These are phyloP conservation scores for Drosophila miranda DNA, from an alignment of 1,140 invertebrate genomes.

Conservation along the genomic window DNA sequence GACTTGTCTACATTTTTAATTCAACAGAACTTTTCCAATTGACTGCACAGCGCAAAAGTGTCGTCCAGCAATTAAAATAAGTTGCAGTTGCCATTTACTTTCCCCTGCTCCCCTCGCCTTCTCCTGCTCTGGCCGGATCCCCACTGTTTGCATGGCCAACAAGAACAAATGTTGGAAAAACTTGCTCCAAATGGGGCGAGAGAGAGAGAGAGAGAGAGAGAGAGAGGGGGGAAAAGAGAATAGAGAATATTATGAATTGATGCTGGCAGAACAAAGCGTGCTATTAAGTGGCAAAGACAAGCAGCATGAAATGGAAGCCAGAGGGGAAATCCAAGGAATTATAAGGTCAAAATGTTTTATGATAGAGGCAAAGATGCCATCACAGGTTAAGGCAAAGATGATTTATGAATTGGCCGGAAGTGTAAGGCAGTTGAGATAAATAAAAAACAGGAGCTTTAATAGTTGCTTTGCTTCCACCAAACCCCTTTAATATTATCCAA, in stretches of 20 bases:
- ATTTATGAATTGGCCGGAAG: not conserved
- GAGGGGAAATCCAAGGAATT: slow-evolving; percentile 11
- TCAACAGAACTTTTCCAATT: slow-evolving; percentile 73
- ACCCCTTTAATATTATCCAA: not conserved
- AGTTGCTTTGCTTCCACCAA: no score
- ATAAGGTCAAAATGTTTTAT: slow-evolving; percentile 25
- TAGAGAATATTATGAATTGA: slow-evolving; percentile 57
- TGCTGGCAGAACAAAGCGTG: slow-evolving; percentile 35
- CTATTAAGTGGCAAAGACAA: slow-evolving; percentile 56
- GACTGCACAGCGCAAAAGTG: slow-evolving; percentile 72
- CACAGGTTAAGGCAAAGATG: not conserved
- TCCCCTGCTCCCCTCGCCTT: slow-evolving; percentile 20
- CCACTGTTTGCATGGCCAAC: slow-evolving; percentile 56
- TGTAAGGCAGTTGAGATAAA: no score
- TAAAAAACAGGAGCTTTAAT: no score
- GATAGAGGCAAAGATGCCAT: not conserved
- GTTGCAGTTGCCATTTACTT: slow-evolving; percentile 72
- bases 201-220: slow-evolving; percentile 4
- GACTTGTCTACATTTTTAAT: slow-evolving; percentile 59
- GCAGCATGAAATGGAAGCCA: slow-evolving; percentile 24
- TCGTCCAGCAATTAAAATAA: slow-evolving; percentile 75
- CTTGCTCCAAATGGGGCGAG: slow-evolving; percentile 14
- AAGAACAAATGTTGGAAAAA: slow-evolving; percentile 50
- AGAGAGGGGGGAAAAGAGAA: not conserved
- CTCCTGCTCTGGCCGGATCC: slow-evolving; percentile 13